phyloP scores from a whole-genome alignment of 2,888 invertebrate genomes.

The Caenorhabditis plicata region DNA sequence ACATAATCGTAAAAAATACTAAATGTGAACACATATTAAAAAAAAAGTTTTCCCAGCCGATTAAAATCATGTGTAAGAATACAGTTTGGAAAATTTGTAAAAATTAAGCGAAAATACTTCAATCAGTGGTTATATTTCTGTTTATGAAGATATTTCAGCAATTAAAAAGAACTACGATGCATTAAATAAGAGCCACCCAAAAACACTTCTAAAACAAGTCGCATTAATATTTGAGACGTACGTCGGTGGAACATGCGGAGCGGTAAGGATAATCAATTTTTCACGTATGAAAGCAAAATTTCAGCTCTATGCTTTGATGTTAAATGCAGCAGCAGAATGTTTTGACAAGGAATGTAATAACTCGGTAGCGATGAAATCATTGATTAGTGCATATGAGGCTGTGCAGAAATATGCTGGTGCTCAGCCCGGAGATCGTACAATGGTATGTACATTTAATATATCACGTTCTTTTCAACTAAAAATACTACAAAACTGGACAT shows the following conservation, averaged over 20 bases:
- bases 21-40: no score
- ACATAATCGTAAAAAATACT: no score
- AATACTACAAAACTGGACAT: no score
- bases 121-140: no score
- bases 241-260: constrained; percentile 60
- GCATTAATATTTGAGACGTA: constrained; percentile 49
- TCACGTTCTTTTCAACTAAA: neutral
- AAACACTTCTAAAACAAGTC: constrained; percentile 43
- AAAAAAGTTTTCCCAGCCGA: no score
- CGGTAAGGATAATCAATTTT: no score
- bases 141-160: no score
- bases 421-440: constrained; percentile 76
- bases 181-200: constrained; percentile 31
- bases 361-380: constrained; percentile 6
- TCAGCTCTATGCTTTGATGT: constrained; percentile 56
- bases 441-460: constrained; percentile 72
- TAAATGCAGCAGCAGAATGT: constrained; percentile 36
- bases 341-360: constrained; percentile 24
- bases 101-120: no score
- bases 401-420: constrained; percentile 74
- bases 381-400: constrained; percentile 40
- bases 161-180: no score
- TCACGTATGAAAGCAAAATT: no score
- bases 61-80: no score
- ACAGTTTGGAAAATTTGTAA: no score